A percentile compares a stretch with the other conserved stretches of the same genome.
Evolutionary conservation across 2,113 vertebrate species (phyloP).

Genomic region (Hylia prasina): DNA sequence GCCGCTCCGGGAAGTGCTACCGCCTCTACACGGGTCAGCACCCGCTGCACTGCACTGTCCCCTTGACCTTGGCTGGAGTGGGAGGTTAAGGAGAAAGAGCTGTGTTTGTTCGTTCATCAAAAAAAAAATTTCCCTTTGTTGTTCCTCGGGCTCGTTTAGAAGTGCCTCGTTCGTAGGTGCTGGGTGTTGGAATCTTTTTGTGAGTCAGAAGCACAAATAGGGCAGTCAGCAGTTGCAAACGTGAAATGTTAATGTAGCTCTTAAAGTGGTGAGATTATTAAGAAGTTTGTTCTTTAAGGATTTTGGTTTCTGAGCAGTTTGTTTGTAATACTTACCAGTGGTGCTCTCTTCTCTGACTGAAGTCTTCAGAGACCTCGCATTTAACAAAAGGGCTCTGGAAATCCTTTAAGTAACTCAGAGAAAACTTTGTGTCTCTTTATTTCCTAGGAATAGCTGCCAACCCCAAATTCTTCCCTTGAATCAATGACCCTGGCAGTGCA

Average conservation of each 20-base stretch:
- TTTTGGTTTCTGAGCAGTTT: neutral
- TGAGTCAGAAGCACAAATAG: neutral
- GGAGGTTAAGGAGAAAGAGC: neutral
- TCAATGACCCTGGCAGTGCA: neutral
- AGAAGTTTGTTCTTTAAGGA: neutral
- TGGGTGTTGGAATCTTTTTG: neutral
- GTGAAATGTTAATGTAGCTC: neutral
- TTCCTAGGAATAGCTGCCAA: neutral
- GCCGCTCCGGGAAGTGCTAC: slow-evolving; percentile 91
- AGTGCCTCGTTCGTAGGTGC: neutral
- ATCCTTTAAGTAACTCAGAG: neutral
- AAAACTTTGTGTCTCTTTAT: neutral
- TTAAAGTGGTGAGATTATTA: neutral
- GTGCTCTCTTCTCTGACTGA: neutral
- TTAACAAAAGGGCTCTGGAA: neutral
- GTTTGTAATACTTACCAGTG: neutral
- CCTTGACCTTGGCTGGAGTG: too few relatives aligned
- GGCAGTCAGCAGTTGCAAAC: neutral
- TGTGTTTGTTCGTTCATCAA: neutral
- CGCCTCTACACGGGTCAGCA: slow-evolving; percentile 90
- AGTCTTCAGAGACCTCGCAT: neutral
- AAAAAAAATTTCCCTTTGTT: neutral
- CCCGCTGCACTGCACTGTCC: too few relatives aligned
- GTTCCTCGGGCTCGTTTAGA: neutral
- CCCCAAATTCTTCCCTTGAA: neutral